phyloP scores from a whole-genome alignment of 2,113 vertebrate species.

The Microcebus lehilahytsara region DNA sequence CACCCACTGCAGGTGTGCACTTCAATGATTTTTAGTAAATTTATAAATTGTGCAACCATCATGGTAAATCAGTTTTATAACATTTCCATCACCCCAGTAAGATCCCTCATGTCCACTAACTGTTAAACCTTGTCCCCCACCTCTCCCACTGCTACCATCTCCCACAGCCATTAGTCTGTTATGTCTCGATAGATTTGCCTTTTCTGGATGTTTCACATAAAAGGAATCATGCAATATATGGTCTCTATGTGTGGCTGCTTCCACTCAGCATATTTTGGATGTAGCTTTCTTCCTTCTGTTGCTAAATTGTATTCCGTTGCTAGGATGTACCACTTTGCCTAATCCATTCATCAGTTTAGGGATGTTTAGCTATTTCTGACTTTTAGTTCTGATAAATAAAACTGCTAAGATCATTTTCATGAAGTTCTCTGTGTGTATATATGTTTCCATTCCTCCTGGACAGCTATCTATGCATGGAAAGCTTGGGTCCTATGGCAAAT shows the following conservation, averaged over 20 bases:
- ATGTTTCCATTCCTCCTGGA: neutral
- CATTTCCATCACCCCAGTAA: neutral
- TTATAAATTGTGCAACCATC: neutral
- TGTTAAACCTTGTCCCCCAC: neutral
- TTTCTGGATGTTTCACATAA: neutral
- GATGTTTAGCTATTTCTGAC: neutral
- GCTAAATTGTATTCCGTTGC: neutral
- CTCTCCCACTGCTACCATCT: rapidly evolving
- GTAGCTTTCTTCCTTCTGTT: neutral
- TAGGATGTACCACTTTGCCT: neutral
- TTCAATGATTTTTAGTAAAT: neutral
- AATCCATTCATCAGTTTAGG: neutral
- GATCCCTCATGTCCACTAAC: neutral
- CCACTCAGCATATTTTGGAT: neutral
- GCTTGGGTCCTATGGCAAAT: neutral
- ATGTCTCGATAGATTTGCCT: neutral
- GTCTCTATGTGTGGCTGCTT: neutral
- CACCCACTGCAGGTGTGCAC: neutral
- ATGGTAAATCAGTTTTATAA: neutral
- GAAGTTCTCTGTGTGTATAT: neutral
- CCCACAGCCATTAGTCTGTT: neutral
- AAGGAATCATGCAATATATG: neutral
- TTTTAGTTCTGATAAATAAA: neutral
- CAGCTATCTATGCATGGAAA: neutral
- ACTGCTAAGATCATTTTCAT: neutral